phyloP scores from a whole-genome alignment of 1,140 invertebrate genomes.

The Proales similis region DNA sequence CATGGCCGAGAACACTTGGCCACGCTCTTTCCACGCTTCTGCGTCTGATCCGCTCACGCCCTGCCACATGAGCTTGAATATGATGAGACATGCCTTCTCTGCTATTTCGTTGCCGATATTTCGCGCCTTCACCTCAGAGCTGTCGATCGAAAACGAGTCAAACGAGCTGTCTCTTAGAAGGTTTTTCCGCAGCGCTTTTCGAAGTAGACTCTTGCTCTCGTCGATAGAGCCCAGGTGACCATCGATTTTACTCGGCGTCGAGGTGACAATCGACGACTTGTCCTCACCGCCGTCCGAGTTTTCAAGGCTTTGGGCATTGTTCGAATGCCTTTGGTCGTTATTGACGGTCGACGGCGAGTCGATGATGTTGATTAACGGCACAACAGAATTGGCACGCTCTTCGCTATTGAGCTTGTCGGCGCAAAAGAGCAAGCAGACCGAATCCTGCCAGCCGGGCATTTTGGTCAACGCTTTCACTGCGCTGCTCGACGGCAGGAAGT shows the following conservation, averaged over 20 bases:
- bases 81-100: slow-evolving; percentile 58
- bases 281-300: too few species aligned
- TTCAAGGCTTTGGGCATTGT: too few species aligned
- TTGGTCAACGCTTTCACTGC: neutral
- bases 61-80: slow-evolving; percentile 60
- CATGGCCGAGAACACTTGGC: slow-evolving; percentile 60
- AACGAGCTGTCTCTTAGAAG: too few species aligned
- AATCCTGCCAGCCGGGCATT: slow-evolving; percentile 28
- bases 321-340: too few species aligned
- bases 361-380: too few species aligned
- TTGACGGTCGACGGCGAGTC: too few species aligned
- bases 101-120: slow-evolving; percentile 41
- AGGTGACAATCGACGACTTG: too few species aligned
- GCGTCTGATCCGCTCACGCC: slow-evolving; percentile 59
- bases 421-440: slow-evolving; percentile 15
- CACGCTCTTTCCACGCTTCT: slow-evolving; percentile 60
- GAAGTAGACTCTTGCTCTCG: slow-evolving; percentile 16
- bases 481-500: neutral
- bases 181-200: slow-evolving; percentile 39
- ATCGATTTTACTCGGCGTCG: slow-evolving; percentile 31
- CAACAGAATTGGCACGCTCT: too few species aligned
- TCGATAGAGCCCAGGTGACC: slow-evolving; percentile 42
- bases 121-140: too few species aligned
- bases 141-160: too few species aligned
- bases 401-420: too few species aligned